Evolutionary conservation across 2,113 vertebrate species (phyloP), one percentile per base, ranked within the genome.

Genomic region (Xenopus borealis): DNA sequence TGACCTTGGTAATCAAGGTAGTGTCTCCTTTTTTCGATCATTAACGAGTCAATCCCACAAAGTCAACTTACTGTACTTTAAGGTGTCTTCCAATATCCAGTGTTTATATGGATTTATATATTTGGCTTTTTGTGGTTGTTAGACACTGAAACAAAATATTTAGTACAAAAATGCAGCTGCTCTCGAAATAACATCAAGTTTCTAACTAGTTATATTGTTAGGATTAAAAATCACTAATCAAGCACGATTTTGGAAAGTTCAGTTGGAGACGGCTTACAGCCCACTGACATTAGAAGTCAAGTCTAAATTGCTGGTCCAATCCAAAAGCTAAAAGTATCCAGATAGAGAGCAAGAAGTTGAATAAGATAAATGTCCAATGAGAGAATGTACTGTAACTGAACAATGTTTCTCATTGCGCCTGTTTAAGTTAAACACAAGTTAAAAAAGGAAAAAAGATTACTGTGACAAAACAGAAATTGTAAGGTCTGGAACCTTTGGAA

Each of bases 371-470:
- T 84, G 88, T 89, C 88, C 81, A 70, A 82, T 81, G 80, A 89
- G 86, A 86, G 89, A 89, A 88, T 85, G 83, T 82, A 92, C 87
- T 40, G 33, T 40, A 40, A 40, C 87, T 86, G 20, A 52, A 87
- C 83, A 89, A 86, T 86, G 88, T 87, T 92, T 90, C 81, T 85
- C 87, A 88, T 85, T 78, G 85, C 89, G 87, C 86, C 89, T 89
- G 53, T 84, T 82, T 62, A 89, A 89, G 86, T 86, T 86, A 83
- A 76, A 70, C 19, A 85, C 88, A 91, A 86, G 80, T 84, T 81
- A 85, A 87, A 80, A 87, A 20, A 86, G 80, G 84, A 81, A 85
- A 87, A 80, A 87, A 20, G 10, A 62, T 47, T 0, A 47, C 23
- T 30, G 23, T 40, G 57, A 75, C 67, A 66, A 66, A 59, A 10